These are phyloP conservation scores for Campylorhamphus procurvoides DNA, from an alignment of 2,113 vertebrate genomes.

Conservation along the genomic window DNA sequence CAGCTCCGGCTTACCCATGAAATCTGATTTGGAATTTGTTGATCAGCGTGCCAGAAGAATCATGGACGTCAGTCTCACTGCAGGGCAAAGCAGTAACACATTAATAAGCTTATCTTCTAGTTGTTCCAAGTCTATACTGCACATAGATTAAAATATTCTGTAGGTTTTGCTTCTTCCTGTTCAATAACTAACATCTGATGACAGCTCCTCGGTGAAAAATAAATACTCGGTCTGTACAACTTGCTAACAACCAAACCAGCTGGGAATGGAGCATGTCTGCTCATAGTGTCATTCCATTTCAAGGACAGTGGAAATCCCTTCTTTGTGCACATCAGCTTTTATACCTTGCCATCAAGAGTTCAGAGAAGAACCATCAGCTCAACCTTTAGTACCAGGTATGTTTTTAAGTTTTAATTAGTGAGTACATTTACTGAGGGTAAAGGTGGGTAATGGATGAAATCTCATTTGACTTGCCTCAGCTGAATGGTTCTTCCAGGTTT, in stretches of 20 bases:
- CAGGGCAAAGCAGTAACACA: background rate
- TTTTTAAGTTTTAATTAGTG: background rate
- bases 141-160: background rate
- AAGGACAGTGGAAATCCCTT: background rate
- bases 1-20: slow-evolving; percentile 15
- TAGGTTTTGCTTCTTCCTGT: background rate
- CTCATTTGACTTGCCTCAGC: background rate
- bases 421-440: background rate
- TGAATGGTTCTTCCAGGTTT: background rate
- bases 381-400: background rate
- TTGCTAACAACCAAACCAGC: background rate
- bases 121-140: background rate
- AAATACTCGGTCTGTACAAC: background rate
- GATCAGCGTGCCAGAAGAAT: background rate
- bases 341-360: background rate
- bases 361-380: background rate
- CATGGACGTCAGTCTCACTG: rapidly evolving
- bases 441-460: background rate
- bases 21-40: slow-evolving; percentile 55
- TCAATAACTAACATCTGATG: background rate
- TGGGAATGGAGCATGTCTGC: background rate
- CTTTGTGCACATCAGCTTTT: background rate
- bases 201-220: background rate
- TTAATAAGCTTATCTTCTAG: background rate
- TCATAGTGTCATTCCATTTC: background rate